Evolutionary conservation across 2,888 invertebrate species (phyloP).

Genomic region (Drosophila longiperda): DNA sequence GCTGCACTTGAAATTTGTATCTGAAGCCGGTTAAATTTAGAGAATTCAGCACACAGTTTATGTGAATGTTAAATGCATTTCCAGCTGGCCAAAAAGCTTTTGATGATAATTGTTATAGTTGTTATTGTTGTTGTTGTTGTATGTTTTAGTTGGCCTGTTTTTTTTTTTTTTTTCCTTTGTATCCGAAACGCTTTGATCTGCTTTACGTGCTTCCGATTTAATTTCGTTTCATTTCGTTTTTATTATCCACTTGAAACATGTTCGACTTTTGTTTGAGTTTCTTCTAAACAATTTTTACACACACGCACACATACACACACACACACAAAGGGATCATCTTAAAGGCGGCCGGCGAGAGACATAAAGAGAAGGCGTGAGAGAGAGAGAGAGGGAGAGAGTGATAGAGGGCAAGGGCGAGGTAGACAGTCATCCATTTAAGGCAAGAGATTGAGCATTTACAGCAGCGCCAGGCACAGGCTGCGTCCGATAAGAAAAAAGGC

Average conservation of each 20-base stretch:
- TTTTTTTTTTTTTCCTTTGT: slow-evolving; percentile 15
- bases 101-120: slow-evolving; percentile 28
- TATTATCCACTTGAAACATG: slow-evolving; percentile 72
- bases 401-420: not conserved
- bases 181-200: slow-evolving; percentile 65
- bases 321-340: not conserved
- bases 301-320: slow-evolving; percentile 24
- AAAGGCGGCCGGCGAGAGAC: slow-evolving; percentile 13
- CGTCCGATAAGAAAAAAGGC: slow-evolving; percentile 35
- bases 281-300: slow-evolving; percentile 53
- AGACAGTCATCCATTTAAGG: slow-evolving; percentile 62
- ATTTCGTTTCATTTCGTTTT: slow-evolving; percentile 58
- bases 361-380: not conserved
- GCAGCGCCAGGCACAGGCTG: slow-evolving; percentile 53
- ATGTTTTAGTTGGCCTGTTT: slow-evolving; percentile 22
- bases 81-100: slow-evolving; percentile 40
- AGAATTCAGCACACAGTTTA: slow-evolving; percentile 3
- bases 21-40: slow-evolving; percentile 2
- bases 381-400: not conserved
- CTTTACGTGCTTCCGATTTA: slow-evolving; percentile 73
- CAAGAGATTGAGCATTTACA: slow-evolving; percentile 58
- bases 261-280: slow-evolving; percentile 55
- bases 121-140: slow-evolving; percentile 20
- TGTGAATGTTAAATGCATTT: slow-evolving; percentile 40
- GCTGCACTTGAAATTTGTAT: slow-evolving; percentile 9